These are phyloP conservation scores for Caenorhabditis auriculariae DNA, from an alignment of 2,888 invertebrate genomes.

Conservation along the genomic window DNA sequence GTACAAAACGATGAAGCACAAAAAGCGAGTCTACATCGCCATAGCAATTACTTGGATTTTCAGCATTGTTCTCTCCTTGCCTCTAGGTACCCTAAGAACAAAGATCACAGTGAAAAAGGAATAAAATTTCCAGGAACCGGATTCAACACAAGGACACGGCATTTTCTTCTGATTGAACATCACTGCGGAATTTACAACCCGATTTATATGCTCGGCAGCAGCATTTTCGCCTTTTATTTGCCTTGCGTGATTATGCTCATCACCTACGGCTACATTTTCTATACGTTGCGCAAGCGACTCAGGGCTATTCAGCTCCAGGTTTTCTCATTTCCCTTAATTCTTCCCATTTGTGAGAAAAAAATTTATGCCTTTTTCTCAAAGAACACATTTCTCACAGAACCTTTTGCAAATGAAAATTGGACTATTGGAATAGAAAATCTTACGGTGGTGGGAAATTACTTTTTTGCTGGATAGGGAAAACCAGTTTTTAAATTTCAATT, in stretches of 20 bases:
- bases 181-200: conserved; percentile 62
- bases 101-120: background rate
- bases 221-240: conserved; percentile 66
- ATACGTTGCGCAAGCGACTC: conserved; percentile 63
- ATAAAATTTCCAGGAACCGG: conserved; percentile 40
- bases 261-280: conserved; percentile 65
- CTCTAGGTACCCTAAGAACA: conserved; percentile 39
- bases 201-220: conserved; percentile 60
- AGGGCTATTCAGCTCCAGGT: conserved; percentile 61
- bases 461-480: no score
- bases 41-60: conserved; percentile 61
- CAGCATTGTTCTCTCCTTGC: conserved; percentile 57
- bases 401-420: no score
- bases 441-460: no score
- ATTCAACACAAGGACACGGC: conserved; percentile 50
- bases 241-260: conserved; percentile 68
- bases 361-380: background rate
- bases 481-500: no score
- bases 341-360: no score
- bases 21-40: conserved; percentile 57
- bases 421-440: no score
- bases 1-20: conserved; percentile 62
- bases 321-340: background rate
- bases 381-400: no score
- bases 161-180: conserved; percentile 52